These are phyloP conservation scores for Spilarctia lutea DNA, from an alignment of 2,888 invertebrate genomes.

Conservation along the genomic window DNA sequence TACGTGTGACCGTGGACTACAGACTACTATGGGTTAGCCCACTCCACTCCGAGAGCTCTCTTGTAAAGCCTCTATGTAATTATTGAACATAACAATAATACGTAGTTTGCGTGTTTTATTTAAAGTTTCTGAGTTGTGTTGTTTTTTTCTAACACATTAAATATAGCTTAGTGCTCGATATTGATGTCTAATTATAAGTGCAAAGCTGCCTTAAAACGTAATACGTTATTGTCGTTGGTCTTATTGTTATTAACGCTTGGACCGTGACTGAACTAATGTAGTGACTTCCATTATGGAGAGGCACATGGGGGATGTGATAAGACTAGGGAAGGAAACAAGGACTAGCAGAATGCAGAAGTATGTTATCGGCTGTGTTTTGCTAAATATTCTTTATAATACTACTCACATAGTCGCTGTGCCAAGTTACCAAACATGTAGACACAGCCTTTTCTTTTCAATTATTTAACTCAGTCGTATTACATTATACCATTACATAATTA, in stretches of 20 bases:
- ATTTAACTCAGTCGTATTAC: background rate
- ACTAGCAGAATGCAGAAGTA: background rate
- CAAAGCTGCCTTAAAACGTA: background rate
- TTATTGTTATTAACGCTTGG: too few relatives aligned
- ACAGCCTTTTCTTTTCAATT: background rate
- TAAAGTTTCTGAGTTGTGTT: background rate
- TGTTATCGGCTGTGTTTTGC: background rate
- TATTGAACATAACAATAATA: background rate
- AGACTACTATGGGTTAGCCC: background rate
- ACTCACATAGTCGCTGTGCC: background rate
- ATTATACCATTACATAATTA: background rate
- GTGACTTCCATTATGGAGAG: background rate
- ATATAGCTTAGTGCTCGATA: background rate
- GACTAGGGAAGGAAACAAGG: background rate
- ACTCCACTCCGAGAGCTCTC: background rate
- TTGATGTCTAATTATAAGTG: slow-evolving; percentile 3
- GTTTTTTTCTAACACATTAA: background rate
- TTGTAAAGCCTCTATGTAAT: background rate
- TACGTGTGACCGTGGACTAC: background rate
- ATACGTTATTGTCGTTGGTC: background rate
- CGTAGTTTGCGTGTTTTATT: background rate
- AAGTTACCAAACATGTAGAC: background rate
- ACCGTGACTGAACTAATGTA: background rate
- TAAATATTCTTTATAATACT: too few relatives aligned
- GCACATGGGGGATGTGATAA: background rate